phyloP scores from a whole-genome alignment of 92 coral and sea anemone genomes.

The Plumapathes pennacea region DNA sequence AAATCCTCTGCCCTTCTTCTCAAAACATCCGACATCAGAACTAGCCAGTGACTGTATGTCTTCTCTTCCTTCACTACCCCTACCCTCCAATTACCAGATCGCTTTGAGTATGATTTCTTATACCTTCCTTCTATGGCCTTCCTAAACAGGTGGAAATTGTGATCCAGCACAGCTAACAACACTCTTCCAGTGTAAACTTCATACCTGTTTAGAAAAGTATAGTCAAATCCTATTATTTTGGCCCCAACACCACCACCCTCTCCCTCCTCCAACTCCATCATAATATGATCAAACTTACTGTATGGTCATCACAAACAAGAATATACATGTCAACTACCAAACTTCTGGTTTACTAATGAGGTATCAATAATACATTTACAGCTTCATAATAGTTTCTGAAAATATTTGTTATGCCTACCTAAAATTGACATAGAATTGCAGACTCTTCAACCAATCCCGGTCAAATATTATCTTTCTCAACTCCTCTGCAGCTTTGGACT shows the following conservation, averaged over 20 bases:
- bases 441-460: conserved; percentile 7
- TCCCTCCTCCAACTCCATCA: no score
- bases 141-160: conserved; percentile 20
- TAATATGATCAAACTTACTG: no score
- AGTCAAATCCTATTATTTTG: conserved; percentile 1
- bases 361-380: no score
- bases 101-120: conserved; percentile 20
- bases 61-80: conserved; percentile 20
- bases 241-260: neutral
- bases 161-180: conserved; percentile 23
- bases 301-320: no score
- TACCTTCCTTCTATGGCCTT: conserved; percentile 14
- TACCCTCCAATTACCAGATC: conserved; percentile 16
- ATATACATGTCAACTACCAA: no score
- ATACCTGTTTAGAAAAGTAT: conserved; percentile 7
- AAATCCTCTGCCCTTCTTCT: conserved; percentile 14
- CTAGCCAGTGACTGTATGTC: conserved; percentile 8
- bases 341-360: no score
- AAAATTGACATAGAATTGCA: conserved; percentile 1
- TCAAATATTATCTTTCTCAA: conserved; percentile 3
- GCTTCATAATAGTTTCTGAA: no score
- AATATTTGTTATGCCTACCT: no score
- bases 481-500: conserved; percentile 7
- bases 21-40: conserved; percentile 9
- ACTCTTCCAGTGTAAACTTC: conserved; percentile 21